Evolutionary conservation across 2,888 invertebrate genomes (phyloP), one percentile per base, ranked within the genome.

Genomic region (Seladonia tumulorum): DNA sequence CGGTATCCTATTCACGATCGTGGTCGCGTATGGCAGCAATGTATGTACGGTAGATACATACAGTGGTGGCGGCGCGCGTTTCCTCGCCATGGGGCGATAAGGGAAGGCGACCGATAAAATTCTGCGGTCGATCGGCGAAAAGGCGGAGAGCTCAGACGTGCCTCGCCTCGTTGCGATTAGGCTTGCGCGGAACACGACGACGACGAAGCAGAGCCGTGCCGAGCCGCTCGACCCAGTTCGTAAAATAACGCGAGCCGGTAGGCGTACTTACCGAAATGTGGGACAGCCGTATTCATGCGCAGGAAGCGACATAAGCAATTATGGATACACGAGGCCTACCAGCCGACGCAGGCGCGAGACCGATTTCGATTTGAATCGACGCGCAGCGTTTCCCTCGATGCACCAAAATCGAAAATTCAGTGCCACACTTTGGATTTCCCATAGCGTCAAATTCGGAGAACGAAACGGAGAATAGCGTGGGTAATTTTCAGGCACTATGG

Each of bases 231-330:
- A 88, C 88, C 86, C 81, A 88, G 82, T 86, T 88, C 63, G 66
- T 80, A 79, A 75, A 78, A 87, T 82, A 85, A 85, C 83, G 81
- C 76, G 76, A 77, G 68, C 35, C 60, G 83, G 79, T 80, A 79
- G 84, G 74, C 81, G 74, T 81, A 82, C 86, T 85, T 83, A 83
- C 87, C 79, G 82, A 89, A 88, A 89, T 91, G 85, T 90, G 75
- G 91, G 91, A 81, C 87, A 90, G 78, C 79, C 82, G 83, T 89
- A 72, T 88, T 85, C 78, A 75, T 77, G 81, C 83, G 89, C 88
- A 87, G 88, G 80, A 88, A 87, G 82, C 76, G 79, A 57, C 79
- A 7, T 16, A 29, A 63, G 75, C 83, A 83, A 81, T 82, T 82
- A 83, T 78, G 73, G 77, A 83, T 86, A 81, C 76, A 45, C 53